These are phyloP conservation scores for Falco berigora DNA, from an alignment of 2,797 vertebrate species.

Conservation along the genomic window DNA sequence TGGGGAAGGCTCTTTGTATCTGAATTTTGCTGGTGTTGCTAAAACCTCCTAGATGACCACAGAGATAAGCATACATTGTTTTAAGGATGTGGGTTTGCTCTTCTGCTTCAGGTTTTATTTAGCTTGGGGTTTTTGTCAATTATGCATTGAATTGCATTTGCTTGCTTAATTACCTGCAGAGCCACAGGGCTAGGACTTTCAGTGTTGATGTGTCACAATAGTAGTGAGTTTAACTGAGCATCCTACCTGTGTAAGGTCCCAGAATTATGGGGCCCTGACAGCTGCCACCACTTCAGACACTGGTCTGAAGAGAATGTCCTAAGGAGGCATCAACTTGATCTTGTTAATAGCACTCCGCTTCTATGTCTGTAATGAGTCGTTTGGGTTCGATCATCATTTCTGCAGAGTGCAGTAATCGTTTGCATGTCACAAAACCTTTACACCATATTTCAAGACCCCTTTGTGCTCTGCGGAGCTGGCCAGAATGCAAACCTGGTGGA, in stretches of 20 bases:
- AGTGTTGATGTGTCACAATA: background rate
- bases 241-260: background rate
- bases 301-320: background rate
- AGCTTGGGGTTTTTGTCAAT: background rate
- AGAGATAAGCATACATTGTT: background rate
- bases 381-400: background rate
- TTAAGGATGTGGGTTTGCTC: constrained; percentile 6
- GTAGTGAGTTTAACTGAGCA: background rate
- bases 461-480: background rate
- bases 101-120: background rate
- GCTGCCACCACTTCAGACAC: background rate
- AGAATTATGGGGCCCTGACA: background rate
- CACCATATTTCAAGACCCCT: background rate
- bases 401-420: background rate
- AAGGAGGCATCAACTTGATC: background rate
- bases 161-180: background rate
- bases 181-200: background rate
- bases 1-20: background rate
- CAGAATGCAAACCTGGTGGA: background rate
- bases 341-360: background rate
- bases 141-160: background rate
- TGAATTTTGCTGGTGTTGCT: background rate
- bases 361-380: background rate
- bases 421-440: background rate
- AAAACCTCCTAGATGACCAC: background rate